Evolutionary conservation across 2,113 vertebrate genomes (phyloP).

Genomic region (Barbus barbus): DNA sequence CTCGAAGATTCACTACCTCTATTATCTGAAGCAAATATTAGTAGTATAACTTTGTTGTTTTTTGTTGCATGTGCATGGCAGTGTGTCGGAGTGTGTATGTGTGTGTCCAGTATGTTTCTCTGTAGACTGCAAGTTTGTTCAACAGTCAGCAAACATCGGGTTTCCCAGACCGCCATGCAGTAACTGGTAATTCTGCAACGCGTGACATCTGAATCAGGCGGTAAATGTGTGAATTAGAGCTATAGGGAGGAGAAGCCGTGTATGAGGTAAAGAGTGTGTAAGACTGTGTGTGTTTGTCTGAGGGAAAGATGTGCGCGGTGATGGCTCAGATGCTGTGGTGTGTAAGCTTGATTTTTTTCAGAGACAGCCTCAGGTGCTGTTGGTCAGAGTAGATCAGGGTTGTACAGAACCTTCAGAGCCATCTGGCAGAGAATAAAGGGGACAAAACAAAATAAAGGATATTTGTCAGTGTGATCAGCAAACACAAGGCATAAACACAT

Average conservation of each 20-base stretch:
- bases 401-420: constrained; percentile 71
- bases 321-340: constrained; percentile 48
- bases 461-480: neutral
- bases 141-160: constrained; percentile 2
- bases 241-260: constrained; percentile 21
- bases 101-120: constrained; percentile 15
- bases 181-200: neutral
- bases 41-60: neutral
- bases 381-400: constrained; percentile 72
- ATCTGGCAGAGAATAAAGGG: constrained; percentile 57
- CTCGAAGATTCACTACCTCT: constrained; percentile 33
- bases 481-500: neutral
- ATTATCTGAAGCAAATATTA: constrained; percentile 36
- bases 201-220: constrained; percentile 17
- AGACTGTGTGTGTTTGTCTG: constrained; percentile 28
- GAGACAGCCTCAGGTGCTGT: constrained; percentile 72
- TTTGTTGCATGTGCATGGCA: constrained; percentile 14
- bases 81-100: constrained; percentile 26
- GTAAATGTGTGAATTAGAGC: constrained; percentile 14
- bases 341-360: neutral
- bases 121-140: neutral
- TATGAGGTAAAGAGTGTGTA: constrained; percentile 37
- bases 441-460: constrained; percentile 14
- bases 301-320: constrained; percentile 39
- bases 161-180: neutral